Evolutionary conservation across 2,797 vertebrate genomes (phyloP), one percentile per base, ranked within the genome.

Genomic region (Tympanoctomys barrerae): DNA sequence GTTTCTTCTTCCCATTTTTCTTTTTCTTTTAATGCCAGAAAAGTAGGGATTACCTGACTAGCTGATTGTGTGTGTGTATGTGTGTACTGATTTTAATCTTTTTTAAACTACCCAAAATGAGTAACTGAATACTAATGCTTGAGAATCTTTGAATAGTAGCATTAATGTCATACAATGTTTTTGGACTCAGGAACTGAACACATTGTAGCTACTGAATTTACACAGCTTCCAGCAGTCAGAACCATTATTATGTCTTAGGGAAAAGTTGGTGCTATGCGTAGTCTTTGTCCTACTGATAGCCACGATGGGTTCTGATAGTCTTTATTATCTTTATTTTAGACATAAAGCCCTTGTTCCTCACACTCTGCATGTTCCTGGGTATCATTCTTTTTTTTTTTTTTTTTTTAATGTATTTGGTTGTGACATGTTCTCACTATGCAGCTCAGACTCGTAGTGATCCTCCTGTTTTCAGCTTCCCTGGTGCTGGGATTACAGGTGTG

Each of bases 181-280:
- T 90, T 13, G 57, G 42, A 85, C 80, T 46, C 33, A 81, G 78
- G 68, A 92, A 79, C 52, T 81, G 54, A 85, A 84, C 36, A 90
- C 2, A 46, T 54, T 39, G 71, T 42, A 84, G 78, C 33, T 71
- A 57, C 39, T 90, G 2, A 59, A 52, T 90, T 83, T 79, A 64
- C 1, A 75, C 80, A 89, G 59, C 49, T 14, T 14, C 80, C 19
- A 73, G 93, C 86, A 7, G 8, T 2, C 24, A 85, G 28, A 18
- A 14, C 10, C 9, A 42, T 78, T 31, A 78, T 39, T 18, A 77
- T 82, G 92, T 42, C 68, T 66, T 82, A 2, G 42, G 57, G 13
- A 79, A 73, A 93, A 36, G 19, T 49, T 70, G 19, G 5, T 85
- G 9, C 18, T 36, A n/a, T 73, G 24, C 89, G 6, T 66, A 52